Base-by-base conservation (phyloP, 2,888 invertebrate genomes). In the Belgica antarctica region DNA sequence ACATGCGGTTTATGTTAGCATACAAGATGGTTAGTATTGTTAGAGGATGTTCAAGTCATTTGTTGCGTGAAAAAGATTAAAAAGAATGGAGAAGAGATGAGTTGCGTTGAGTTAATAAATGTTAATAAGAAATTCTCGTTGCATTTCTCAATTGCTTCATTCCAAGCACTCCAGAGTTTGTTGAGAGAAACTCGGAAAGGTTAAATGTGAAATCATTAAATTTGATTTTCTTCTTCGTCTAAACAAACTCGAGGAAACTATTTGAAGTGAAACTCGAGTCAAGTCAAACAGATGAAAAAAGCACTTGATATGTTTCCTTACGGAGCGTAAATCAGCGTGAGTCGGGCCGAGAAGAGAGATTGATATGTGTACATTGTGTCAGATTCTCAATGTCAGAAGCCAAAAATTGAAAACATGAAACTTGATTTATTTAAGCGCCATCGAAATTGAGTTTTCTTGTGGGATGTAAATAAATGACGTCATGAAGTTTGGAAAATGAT, bases 71-170 rank as follows among this genome's bases (percentile, higher is more conserved):
- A 10, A 52, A 52, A 52, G 52, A 52, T 52, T 22, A 12, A 41
- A 41, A 52, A n/a, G 22, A 22, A 52, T 19, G 22, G 52, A 52
- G 22, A 52, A 52, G 22, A 52, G 22, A 52, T 12, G 52, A 52
- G 12, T 52, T n/a, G n/a, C n/a, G n/a, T n/a, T 52, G 52, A 52
- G 52, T 52, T 52, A 52, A 52, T 52, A 52, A 52, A 52, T 19
- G 52, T 52, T 52, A 46, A n/a, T 46, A 46, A 46, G 15, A 4
- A 46, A n/a, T 46, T 46, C 4, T n/a, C 34, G 34, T 31, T 31
- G 34, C 5, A 31, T 31, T 31, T 31, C 34, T 31, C 12, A n/a
- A n/a, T n/a, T n/a, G n/a, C n/a, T n/a, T n/a, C n/a, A n/a, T n/a
- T n/a, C n/a, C n/a, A n/a, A n/a, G n/a, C n/a, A n/a, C n/a, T n/a